Conservation (phyloP, 35 echinoderm and acorn worm genomes). For the Amphiura filiformis region DNA sequence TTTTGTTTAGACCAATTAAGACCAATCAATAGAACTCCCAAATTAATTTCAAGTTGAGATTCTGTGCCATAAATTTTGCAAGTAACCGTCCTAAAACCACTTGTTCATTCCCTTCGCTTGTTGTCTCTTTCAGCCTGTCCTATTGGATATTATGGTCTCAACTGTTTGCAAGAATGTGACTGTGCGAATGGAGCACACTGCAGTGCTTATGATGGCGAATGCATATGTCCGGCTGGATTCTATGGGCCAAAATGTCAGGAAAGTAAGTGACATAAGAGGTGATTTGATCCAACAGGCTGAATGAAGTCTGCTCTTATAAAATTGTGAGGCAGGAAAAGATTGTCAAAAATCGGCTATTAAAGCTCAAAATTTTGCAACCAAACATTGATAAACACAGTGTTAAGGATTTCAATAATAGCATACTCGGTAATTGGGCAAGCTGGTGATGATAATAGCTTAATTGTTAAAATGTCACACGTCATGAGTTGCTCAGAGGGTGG, state of each 20-base stretch:
- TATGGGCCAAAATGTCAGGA: constrained; percentile 51
- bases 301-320: not conserved
- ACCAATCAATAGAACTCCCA: no score
- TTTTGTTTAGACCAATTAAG: no score
- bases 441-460: no score
- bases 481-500: no score
- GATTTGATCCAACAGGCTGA: no score
- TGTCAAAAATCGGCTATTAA: not conserved
- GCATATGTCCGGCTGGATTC: constrained; percentile 63
- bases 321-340: no score
- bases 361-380: not conserved
- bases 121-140: constrained; percentile 38
- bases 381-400: no score
- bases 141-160: constrained; percentile 46
- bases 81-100: not conserved
- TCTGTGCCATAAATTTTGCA: not conserved
- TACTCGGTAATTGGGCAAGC: no score
- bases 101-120: not conserved
- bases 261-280: constrained; percentile 47
- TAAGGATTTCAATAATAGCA: no score
- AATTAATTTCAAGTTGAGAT: no score
- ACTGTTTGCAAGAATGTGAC: constrained; percentile 50
- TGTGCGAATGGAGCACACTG: constrained; percentile 73
- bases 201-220: constrained; percentile 67
- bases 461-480: no score